phyloP scores from a whole-genome alignment of 1,140 invertebrate species.

The Schlechtendalia chinensis region DNA sequence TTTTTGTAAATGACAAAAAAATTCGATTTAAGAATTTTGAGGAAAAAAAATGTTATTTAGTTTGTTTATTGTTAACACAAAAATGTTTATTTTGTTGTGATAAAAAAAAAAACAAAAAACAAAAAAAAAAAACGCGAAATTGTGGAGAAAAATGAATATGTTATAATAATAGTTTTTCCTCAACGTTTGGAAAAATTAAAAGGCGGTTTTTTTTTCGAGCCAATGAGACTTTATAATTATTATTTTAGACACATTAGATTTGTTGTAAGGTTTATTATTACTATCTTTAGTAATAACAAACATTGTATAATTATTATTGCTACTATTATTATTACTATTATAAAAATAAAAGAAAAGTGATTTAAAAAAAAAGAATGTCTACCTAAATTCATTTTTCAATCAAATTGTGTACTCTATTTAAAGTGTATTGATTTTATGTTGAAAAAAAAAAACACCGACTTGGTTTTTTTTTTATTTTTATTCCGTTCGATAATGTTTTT shows the following conservation, averaged over 20 bases:
- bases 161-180: slow-evolving; percentile 45
- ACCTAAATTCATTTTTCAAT: slow-evolving; percentile 3
- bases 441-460: no score
- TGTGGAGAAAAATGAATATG: slow-evolving; percentile 41
- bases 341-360: slow-evolving; percentile 47
- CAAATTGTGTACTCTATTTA: no score
- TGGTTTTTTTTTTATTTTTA: neutral
- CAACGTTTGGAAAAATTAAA: slow-evolving; percentile 16
- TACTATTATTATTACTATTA: slow-evolving; percentile 49
- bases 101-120: slow-evolving; percentile 35
- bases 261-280: slow-evolving; percentile 50
- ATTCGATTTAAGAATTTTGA: slow-evolving; percentile 40
- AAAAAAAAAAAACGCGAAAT: neutral
- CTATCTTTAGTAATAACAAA: slow-evolving; percentile 46
- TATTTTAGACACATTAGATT: slow-evolving; percentile 48
- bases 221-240: slow-evolving; percentile 50
- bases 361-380: slow-evolving; percentile 15
- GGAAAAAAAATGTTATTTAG: slow-evolving; percentile 45
- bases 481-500: neutral
- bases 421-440: no score
- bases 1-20: slow-evolving; percentile 44
- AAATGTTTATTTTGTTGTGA: slow-evolving; percentile 50
- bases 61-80: slow-evolving; percentile 50
- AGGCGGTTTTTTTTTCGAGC: slow-evolving; percentile 46
- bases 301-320: slow-evolving; percentile 49